Evolutionary conservation across 2,113 vertebrate genomes (phyloP).

Genomic region (Prochilodus magdalenae): DNA sequence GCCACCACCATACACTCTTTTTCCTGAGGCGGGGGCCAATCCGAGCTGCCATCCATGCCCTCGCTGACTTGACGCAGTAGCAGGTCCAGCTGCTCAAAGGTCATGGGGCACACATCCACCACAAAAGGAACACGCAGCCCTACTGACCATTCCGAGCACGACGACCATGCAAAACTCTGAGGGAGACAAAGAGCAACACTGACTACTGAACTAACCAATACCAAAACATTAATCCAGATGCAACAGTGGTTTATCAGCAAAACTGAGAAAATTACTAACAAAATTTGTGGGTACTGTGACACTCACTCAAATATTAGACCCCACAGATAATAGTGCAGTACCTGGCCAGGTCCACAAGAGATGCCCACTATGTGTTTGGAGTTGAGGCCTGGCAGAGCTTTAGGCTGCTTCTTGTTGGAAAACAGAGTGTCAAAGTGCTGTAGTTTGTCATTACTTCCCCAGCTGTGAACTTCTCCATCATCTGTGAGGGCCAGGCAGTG

Average conservation of each 20-base stretch:
- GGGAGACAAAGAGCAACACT: background rate
- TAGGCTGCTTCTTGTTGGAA: constrained; percentile 92
- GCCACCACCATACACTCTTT: constrained; percentile 97
- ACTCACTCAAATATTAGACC: background rate
- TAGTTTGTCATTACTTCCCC: constrained; percentile 97
- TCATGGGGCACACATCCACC: constrained; percentile 94
- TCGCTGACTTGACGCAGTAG: constrained; percentile 93
- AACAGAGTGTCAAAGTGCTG: constrained; percentile 97
- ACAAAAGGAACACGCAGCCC: constrained; percentile 95
- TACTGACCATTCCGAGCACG: constrained; percentile 96
- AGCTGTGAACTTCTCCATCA: constrained; percentile 95
- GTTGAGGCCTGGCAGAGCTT: constrained; percentile 90
- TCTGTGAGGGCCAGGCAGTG: constrained; percentile 95
- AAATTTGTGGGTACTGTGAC: too few species aligned
- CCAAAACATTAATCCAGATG: background rate
- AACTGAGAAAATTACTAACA: background rate
- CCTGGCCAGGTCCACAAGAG: constrained; percentile 95
- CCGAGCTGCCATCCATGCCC: constrained; percentile 95
- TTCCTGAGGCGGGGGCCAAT: constrained; percentile 97
- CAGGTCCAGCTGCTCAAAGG: constrained; percentile 96
- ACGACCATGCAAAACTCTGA: constrained; percentile 94
- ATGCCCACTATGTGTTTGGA: constrained; percentile 95
- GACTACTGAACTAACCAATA: background rate
- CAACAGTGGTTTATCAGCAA: background rate
- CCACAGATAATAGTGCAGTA: constrained; percentile 58